These are phyloP conservation scores for Agrypnia vestita DNA, from an alignment of 1,140 invertebrate genomes.

Conservation along the genomic window DNA sequence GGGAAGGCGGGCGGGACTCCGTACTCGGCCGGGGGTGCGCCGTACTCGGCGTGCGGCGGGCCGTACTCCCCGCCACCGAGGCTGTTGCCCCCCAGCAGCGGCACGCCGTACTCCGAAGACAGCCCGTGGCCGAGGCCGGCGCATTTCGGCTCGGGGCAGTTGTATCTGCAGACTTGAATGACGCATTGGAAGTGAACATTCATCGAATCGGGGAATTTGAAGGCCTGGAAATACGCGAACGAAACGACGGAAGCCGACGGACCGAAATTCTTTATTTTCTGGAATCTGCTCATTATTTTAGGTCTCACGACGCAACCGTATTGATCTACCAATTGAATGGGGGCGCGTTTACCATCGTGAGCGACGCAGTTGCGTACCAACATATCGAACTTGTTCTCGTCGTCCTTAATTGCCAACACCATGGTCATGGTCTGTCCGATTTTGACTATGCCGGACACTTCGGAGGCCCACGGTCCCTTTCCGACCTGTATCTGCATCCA, in stretches of 20 bases:
- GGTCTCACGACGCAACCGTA: slow-evolving; percentile 93
- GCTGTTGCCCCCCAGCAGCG: slow-evolving; percentile 75
- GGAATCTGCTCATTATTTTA: slow-evolving; percentile 96
- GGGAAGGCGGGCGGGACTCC: slow-evolving; percentile 84
- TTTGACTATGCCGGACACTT: slow-evolving; percentile 95
- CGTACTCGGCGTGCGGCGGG: slow-evolving; percentile 80
- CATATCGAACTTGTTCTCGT: slow-evolving; percentile 97
- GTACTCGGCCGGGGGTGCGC: slow-evolving; percentile 79
- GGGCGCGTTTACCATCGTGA: slow-evolving; percentile 93
- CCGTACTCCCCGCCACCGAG: slow-evolving; percentile 79
- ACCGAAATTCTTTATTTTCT: slow-evolving; percentile 96
- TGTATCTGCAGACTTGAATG: slow-evolving; percentile 94
- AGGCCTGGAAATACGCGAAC: slow-evolving; percentile 96
- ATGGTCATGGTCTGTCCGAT: slow-evolving; percentile 97
- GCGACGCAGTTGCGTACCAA: slow-evolving; percentile 94
- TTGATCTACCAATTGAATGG: slow-evolving; percentile 93
- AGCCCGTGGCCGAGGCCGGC: slow-evolving; percentile 75
- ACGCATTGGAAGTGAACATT: slow-evolving; percentile 98
- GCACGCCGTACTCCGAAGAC: slow-evolving; percentile 80
- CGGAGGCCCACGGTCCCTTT: slow-evolving; percentile 94
- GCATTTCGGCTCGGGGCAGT: slow-evolving; percentile 94
- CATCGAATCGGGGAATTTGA: slow-evolving; percentile 98
- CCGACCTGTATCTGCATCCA: slow-evolving; percentile 98
- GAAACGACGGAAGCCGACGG: slow-evolving; percentile 94
- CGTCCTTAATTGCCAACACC: slow-evolving; percentile 95